Evolutionary conservation across 2,797 vertebrate species (phyloP).

Genomic region (Chelonia mydas): DNA sequence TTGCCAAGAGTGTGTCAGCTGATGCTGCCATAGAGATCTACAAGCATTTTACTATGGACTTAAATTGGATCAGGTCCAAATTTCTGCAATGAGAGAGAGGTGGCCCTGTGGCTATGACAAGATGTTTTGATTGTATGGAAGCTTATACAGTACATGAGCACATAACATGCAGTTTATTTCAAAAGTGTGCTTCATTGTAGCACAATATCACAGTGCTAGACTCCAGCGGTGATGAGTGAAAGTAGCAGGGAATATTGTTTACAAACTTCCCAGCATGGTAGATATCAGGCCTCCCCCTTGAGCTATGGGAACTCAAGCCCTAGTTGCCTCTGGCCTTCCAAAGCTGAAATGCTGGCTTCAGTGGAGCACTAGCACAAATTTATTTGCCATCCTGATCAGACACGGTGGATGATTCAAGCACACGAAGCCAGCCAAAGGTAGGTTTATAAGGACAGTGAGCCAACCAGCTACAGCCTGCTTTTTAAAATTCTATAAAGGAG

Average conservation of each 20-base stretch:
- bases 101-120: fast-evolving
- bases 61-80: background rate
- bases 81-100: fast-evolving
- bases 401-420: background rate
- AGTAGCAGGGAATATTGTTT: background rate
- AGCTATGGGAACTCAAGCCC: background rate
- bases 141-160: fast-evolving
- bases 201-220: fast-evolving
- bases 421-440: background rate
- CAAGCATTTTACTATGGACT: background rate
- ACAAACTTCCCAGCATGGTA: fast-evolving
- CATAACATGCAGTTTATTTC: background rate
- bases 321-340: fast-evolving
- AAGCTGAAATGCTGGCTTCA: background rate
- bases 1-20: background rate
- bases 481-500: background rate
- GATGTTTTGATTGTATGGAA: background rate
- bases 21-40: background rate
- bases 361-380: background rate
- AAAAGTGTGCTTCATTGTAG: fast-evolving
- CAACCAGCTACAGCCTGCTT: fast-evolving
- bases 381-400: background rate
- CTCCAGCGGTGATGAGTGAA: background rate
- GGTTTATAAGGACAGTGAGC: background rate
- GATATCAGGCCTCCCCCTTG: background rate